Base-by-base conservation (phyloP, 2,797 vertebrate genomes). In the Notolabrus celidotus region DNA sequence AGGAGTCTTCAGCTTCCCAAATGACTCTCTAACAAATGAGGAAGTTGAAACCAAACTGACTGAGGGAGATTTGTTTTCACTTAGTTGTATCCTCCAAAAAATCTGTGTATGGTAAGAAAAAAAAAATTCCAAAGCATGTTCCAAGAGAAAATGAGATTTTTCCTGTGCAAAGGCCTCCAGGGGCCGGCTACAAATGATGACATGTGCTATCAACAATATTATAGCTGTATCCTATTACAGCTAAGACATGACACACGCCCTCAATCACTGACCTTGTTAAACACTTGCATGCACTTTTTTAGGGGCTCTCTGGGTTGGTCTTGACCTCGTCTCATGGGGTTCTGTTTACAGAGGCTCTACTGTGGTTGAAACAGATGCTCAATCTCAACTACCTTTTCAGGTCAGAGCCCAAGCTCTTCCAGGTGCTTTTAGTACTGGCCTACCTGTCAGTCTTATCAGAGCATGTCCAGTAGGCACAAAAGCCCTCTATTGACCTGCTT, bases 191-290 rank as follows among this genome's bases (percentile, higher is more conserved):
- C 39, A 80, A 86, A 79, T 68, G 65, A 87, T 67, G 71, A 80
- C 68, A 79, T 73, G 36, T 76, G 58, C 67, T 55, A 71, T 79
- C 73, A 84, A 84, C 80, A 80, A 71, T 82, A 85, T 80, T 67
- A 75, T 63, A 69, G 65, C 43, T 63, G 59, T 71, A 74, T 88
- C 72, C 64, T 47, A 46, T 88, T 83, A 83, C 88, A 71, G 41
- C 65, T 19, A 23, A 74, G 62, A 86, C 67, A 56, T 63, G 55
- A 74, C 73, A 77, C 71, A 71, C 52, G 12, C 59, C 60, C 71
- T 83, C 69, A 76, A 75, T 85, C 82, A 69, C 67, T 0, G 2
- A 74, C 57, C 80, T 86, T 76, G 78, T 88, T 86, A 80, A 84
- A 85, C 74, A 85, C 73, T 72, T 73, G 63, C 50, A 50, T 41